A percentile compares a stretch with the other conserved stretches of the same genome.
These are phyloP conservation scores for Penaeus vannamei DNA, from an alignment of 1,140 invertebrate genomes.

Conservation along the genomic window DNA sequence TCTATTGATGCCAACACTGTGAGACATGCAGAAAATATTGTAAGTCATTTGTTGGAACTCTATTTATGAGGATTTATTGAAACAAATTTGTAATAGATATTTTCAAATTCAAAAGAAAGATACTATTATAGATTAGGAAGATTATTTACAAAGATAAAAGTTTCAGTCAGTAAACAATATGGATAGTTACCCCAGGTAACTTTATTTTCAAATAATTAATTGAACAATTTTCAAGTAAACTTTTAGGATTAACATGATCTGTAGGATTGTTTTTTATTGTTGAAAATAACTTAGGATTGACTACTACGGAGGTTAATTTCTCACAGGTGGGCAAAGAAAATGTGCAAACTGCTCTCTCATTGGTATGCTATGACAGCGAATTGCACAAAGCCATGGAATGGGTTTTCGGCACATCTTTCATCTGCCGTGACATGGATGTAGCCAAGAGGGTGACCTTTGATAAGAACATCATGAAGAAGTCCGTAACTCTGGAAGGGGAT, in stretches of 20 bases:
- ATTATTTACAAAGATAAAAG: too few relatives aligned
- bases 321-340: conserved; percentile 82
- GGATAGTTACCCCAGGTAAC: too few relatives aligned
- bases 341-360: conserved; percentile 85
- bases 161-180: too few relatives aligned
- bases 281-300: too few relatives aligned
- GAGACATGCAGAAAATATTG: conserved; percentile 81
- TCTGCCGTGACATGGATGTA: conserved; percentile 85
- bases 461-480: conserved; percentile 80
- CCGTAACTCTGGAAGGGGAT: conserved; percentile 94
- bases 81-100: too few relatives aligned
- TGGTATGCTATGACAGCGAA: conserved; percentile 84
- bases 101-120: too few relatives aligned
- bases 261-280: too few relatives aligned
- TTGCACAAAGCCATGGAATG: conserved; percentile 86
- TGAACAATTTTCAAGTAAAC: too few relatives aligned
- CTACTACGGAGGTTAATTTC: background rate
- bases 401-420: conserved; percentile 89
- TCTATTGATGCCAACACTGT: conserved; percentile 78
- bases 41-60: conserved; percentile 70
- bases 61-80: too few relatives aligned
- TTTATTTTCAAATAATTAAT: too few relatives aligned
- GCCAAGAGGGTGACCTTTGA: conserved; percentile 85
- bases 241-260: too few relatives aligned
- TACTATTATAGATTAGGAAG: too few relatives aligned